Evolutionary conservation across 2,888 invertebrate genomes (phyloP).

Genomic region (Agrilus cyanescens): DNA sequence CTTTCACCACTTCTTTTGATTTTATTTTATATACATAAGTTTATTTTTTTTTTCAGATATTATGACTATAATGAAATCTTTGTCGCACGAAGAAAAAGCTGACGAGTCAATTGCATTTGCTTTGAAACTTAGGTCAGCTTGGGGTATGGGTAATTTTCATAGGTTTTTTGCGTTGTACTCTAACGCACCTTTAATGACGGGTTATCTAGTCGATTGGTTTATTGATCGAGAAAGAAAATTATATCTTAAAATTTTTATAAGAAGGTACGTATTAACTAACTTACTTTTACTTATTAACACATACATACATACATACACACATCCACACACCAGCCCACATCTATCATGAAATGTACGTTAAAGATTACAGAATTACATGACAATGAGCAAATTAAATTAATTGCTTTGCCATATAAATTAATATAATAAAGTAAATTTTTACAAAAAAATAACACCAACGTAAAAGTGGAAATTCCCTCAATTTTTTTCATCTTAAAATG

Average conservation of each 20-base stretch:
- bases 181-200: conserved; percentile 87
- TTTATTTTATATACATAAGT: conserved; percentile 12
- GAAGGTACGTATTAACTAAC: conserved; percentile 70
- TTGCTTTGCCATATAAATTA: too few relatives aligned
- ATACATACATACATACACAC: too few relatives aligned
- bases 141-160: conserved; percentile 86
- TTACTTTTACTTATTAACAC: too few relatives aligned
- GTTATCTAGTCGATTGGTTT: conserved; percentile 97
- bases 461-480: too few relatives aligned
- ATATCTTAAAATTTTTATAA: conserved; percentile 85
- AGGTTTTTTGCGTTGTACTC: conserved; percentile 86
- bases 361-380: too few relatives aligned
- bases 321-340: too few relatives aligned
- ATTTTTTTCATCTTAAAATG: too few relatives aligned
- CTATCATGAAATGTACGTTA: too few relatives aligned
- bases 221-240: conserved; percentile 85
- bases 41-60: conserved; percentile 65
- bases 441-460: too few relatives aligned
- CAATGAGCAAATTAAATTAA: too few relatives aligned
- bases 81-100: conserved; percentile 64
- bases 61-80: conserved; percentile 75
- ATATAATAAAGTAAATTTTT: too few relatives aligned
- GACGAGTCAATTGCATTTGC: conserved; percentile 79
- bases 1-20: too few relatives aligned
- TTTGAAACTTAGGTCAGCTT: conserved; percentile 79